A percentile compares a stretch with the other conserved stretches of the same genome.
Conservation (phyloP, 2,113 vertebrate genomes). For the Zapus hudsonius region DNA sequence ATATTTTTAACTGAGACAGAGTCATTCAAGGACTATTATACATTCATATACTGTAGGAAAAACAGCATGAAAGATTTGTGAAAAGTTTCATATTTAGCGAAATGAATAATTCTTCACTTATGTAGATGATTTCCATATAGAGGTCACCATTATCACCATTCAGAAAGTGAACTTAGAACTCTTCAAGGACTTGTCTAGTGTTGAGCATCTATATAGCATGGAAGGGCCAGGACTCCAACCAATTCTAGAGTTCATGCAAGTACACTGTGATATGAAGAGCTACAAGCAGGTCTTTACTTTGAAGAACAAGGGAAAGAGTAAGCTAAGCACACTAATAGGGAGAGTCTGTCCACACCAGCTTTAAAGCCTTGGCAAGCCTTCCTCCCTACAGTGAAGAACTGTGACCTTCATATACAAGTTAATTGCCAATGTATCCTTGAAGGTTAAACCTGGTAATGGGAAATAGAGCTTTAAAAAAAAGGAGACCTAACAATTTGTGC, state of each 20-base stretch:
- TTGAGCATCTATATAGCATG: not conserved
- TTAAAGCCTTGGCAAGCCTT: not conserved
- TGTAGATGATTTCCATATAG: no score
- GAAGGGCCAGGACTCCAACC: not conserved
- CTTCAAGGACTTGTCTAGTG: no score
- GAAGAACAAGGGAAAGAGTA: not conserved
- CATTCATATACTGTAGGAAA: no score
- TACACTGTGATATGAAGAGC: not conserved
- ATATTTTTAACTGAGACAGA: no score
- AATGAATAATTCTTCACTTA: no score
- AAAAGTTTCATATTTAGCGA: no score
- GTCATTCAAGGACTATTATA: no score
- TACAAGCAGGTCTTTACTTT: not conserved
- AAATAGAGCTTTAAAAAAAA: not conserved
- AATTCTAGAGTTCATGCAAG: not conserved
- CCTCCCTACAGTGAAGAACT: not conserved
- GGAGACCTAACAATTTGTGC: not conserved
- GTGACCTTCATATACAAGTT: not conserved
- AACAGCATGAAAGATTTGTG: no score
- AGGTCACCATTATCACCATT: no score
- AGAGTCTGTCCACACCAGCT: not conserved
- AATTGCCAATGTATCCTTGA: not conserved
- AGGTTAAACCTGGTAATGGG: not conserved
- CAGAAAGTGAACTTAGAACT: no score
- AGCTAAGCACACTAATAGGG: not conserved